Base-by-base conservation (phyloP, 64 coral and sea anemone species). In the Trachythela sp. region DNA sequence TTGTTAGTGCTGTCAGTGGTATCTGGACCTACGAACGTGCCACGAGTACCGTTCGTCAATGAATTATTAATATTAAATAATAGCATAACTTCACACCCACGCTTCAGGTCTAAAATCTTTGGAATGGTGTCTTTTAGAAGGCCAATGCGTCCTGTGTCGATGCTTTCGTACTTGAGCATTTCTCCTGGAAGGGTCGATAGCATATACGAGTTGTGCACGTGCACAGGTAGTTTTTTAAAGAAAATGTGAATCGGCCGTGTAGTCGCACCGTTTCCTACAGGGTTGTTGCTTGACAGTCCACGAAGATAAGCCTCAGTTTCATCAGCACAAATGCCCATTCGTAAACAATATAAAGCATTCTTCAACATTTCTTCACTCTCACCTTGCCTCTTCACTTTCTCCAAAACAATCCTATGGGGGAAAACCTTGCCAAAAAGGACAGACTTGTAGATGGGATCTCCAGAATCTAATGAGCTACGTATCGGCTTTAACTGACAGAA, bases 381-480 rank as follows among this genome's bases (percentile, higher is more conserved):
- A 34, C 75, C 20, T 39, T 80, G 75, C 37, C 75, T 80, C 75
- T 34, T 34, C 4, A 80, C 34, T 15, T 30, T 10, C 4, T 80
- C 20, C 1, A 80, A 15, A 15, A 30, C 13, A 29, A 15, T 80
- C 8, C 75, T 30, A 80, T 68, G 59, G 4, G 59, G 59, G 30
- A 68, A 68, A 68, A 68, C 59, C 59, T 68, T 68, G 59, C 15
- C 59, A 68, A 68, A 68, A 68, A 68, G 59, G 20, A 68, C 59
- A 68, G 59, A 68, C 18, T 68, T 68, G 15, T 68, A 68, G 20
- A 68, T 68, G 2, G 59, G 59, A 68, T 68, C 59, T 68, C 59
- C 59, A 8, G 59, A 22, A 14, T 68, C 59, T 31, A 68, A 68
- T 22, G 15, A 4, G 15, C 59, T 68, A 6, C 48, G 75, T 9